phyloP scores from a whole-genome alignment of 2,888 invertebrate species.

The Amiota mariae region DNA sequence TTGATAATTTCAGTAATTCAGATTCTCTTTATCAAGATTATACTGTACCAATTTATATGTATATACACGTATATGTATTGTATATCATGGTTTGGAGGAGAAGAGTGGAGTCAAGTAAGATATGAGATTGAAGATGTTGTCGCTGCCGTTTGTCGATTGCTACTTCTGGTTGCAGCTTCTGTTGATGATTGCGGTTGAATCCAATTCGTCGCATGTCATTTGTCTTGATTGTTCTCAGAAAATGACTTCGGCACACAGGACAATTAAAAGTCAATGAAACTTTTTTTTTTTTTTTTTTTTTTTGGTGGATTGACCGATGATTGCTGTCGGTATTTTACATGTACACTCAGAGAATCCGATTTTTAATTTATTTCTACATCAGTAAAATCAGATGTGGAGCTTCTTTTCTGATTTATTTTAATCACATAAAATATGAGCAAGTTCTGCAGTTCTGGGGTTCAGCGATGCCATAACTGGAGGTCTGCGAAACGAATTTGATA shows the following conservation, averaged over 20 bases:
- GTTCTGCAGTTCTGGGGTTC: too few species aligned
- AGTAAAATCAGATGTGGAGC: neutral
- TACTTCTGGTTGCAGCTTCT: neutral
- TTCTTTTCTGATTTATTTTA: neutral
- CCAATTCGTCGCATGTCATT: slow-evolving; percentile 31
- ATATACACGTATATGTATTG: too few species aligned
- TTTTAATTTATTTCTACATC: neutral
- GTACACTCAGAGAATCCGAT: neutral
- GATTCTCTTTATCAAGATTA: too few species aligned
- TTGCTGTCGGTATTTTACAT: neutral
- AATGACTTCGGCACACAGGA: slow-evolving; percentile 37
- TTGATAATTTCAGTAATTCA: too few species aligned
- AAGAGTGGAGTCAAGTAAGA: too few species aligned
- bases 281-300: slow-evolving; percentile 38
- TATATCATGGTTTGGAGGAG: too few species aligned
- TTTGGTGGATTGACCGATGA: slow-evolving; percentile 13
- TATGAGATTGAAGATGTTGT: too few species aligned
- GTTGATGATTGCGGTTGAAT: neutral
- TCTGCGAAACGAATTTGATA: too few species aligned
- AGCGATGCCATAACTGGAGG: too few species aligned
- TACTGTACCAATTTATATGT: too few species aligned
- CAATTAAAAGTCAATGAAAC: slow-evolving; percentile 54
- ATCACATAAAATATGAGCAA: neutral
- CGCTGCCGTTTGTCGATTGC: too few species aligned
- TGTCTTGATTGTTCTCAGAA: neutral